Conservation (phyloP, 2,113 vertebrate species). For the Cardinalis cardinalis region DNA sequence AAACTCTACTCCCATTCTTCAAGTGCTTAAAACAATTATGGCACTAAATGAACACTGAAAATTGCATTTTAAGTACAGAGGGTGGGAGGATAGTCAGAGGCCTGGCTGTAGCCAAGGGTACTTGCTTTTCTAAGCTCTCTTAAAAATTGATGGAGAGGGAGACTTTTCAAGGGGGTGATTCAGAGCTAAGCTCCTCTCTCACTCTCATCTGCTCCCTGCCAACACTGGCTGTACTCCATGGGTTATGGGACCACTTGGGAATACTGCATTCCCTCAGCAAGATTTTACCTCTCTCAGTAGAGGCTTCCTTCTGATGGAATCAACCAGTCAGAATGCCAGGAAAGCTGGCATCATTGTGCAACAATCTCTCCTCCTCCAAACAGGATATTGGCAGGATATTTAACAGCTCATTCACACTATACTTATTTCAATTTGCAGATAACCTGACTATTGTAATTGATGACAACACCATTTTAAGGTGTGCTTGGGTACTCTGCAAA, state of each 20-base stretch:
- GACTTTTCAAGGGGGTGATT: neutral
- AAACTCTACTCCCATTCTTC: conserved; percentile 32
- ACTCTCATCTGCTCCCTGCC: neutral
- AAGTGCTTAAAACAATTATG: conserved; percentile 47
- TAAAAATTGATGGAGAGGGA: neutral
- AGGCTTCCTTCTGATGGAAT: neutral
- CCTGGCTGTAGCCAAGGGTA: neutral
- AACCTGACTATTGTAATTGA: neutral
- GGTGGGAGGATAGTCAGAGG: neutral
- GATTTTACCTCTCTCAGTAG: neutral
- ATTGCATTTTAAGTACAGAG: neutral
- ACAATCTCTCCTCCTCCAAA: neutral
- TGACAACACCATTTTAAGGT: neutral
- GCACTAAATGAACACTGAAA: neutral
- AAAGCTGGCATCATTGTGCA: neutral
- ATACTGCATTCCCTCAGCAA: neutral
- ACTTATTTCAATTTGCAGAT: neutral
- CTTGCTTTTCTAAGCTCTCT: neutral
- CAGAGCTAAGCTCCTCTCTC: neutral
- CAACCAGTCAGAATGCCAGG: neutral
- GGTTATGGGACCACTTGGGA: neutral
- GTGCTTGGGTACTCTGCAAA: neutral
- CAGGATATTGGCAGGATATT: neutral
- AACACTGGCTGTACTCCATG: neutral
- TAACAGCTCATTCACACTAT: neutral